Percentiles rank a stretch among this genome's conserved stretches.
phyloP scores from a whole-genome alignment of 1,140 invertebrate genomes.

The Drosophila triauraria region DNA sequence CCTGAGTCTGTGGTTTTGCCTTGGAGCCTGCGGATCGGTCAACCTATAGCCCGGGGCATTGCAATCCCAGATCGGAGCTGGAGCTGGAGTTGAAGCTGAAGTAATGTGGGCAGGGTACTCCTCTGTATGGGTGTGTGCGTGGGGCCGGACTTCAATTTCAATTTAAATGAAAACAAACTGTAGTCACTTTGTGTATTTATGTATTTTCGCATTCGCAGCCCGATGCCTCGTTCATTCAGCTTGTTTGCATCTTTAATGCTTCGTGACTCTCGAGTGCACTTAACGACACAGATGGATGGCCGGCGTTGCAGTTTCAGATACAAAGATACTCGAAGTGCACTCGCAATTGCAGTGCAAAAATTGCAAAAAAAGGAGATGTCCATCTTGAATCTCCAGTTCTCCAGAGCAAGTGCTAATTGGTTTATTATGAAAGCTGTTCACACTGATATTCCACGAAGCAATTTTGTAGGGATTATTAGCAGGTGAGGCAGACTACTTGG shows the following conservation, averaged over 20 bases:
- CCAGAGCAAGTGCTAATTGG: conserved; percentile 58
- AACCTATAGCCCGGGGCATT: conserved; percentile 11
- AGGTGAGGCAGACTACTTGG: background rate
- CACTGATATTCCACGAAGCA: conserved; percentile 23
- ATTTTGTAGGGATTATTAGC: background rate
- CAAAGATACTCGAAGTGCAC: conserved; percentile 2
- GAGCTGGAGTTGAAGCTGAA: conserved; percentile 18
- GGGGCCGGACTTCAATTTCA: conserved; percentile 74
- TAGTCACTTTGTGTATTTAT: conserved; percentile 82
- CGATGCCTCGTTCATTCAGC: conserved; percentile 69
- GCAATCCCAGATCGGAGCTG: conserved; percentile 9
- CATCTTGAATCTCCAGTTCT: background rate
- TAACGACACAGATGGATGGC: conserved; percentile 79
- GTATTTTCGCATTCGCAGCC: conserved; percentile 58
- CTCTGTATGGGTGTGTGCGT: conserved; percentile 3
- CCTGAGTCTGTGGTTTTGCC: conserved; percentile 65
- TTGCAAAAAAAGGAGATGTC: conserved; percentile 14
- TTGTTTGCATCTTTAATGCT: conserved; percentile 83
- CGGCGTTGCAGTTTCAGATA: conserved; percentile 59
- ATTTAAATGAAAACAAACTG: conserved; percentile 84
- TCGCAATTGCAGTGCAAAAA: conserved; percentile 22
- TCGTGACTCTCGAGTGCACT: conserved; percentile 80
- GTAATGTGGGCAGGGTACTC: background rate
- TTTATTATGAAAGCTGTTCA: conserved; percentile 52
- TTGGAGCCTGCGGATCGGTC: conserved; percentile 53